Conservation (phyloP, 2,113 vertebrate species). For the Tragelaphus strepsiceros region DNA sequence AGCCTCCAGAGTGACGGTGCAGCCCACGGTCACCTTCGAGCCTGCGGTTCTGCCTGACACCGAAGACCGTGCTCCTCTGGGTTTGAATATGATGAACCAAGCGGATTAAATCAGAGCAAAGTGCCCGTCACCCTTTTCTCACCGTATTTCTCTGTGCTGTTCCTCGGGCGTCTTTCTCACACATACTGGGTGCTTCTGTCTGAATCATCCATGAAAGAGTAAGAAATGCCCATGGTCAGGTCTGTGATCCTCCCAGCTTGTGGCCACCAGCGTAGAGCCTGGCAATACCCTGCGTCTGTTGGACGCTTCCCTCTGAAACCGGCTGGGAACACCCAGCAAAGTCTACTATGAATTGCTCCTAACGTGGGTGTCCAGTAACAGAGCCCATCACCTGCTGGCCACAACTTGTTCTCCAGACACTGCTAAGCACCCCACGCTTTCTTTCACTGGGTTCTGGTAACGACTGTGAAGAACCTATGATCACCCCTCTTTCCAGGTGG, state of each 20-base stretch:
- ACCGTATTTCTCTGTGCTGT: neutral
- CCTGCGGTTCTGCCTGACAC: fast-evolving
- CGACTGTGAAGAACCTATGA: neutral
- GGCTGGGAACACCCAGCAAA: neutral
- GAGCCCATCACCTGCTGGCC: neutral
- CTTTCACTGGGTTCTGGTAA: neutral
- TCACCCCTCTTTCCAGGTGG: neutral
- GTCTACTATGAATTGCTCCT: neutral
- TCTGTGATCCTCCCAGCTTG: fast-evolving
- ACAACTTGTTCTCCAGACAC: neutral
- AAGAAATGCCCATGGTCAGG: neutral
- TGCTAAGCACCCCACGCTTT: neutral
- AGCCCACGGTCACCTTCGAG: fast-evolving
- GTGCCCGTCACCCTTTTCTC: neutral
- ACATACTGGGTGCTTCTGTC: neutral
- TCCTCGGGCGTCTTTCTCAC: neutral
- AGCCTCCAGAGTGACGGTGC: fast-evolving
- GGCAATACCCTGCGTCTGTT: neutral
- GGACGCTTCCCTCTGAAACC: neutral
- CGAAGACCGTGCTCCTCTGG: fast-evolving
- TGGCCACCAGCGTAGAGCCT: fast-evolving
- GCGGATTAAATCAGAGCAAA: neutral
- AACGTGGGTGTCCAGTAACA: neutral
- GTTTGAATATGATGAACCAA: neutral
- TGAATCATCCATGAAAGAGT: neutral